Evolutionary conservation across 2,113 vertebrate genomes (phyloP), one percentile per base, ranked within the genome.

Genomic region (Sterrhoptilus dennistouni): DNA sequence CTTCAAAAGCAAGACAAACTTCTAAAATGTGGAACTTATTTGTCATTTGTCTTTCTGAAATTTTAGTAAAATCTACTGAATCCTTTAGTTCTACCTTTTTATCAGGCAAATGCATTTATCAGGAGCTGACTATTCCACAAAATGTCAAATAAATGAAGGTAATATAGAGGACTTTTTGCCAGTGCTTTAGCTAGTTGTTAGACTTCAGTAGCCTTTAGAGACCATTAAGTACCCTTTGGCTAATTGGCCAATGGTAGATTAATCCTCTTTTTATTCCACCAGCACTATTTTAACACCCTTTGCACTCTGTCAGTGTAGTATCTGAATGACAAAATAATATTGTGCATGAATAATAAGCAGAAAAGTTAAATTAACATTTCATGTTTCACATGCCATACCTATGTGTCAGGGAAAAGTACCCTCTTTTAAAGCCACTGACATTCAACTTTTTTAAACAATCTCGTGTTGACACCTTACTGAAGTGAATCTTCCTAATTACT

Each of bases 241-340:
- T 98, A 98, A 98, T 98, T 98, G 97, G 98, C 97, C 98, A 98
- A 97, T 98, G 97, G 97, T 98, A 98, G 97, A 98, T 98, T 98
- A 98, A 98, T 98, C 97, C 96, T 97, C 95, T 98, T 98, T 98
- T 98, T 97, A 98, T 98, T 98, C 98, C 93, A 97, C 96, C 96
- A 98, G 98, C 95, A 98, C 96, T 97, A 97, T 98, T 98, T 98
- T 98, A 98, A 98, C 95, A 98, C 95, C 93, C 96, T 96, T 97
- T 98, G 97, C 94, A 98, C 98, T 98, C 97, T 98, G 98, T 98
- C 98, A 98, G 96, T 96, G 77, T 95, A 97, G 95, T 92, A 95
- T 96, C 95, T 98, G 98, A 98, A 98, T 98, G 98, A 98, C 98
- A 98, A 98, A 98, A 98, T 98, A 98, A 98, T 98, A 98, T 97